Evolutionary conservation across 2,797 vertebrate species (phyloP).

Genomic region (Agapornis canus): DNA sequence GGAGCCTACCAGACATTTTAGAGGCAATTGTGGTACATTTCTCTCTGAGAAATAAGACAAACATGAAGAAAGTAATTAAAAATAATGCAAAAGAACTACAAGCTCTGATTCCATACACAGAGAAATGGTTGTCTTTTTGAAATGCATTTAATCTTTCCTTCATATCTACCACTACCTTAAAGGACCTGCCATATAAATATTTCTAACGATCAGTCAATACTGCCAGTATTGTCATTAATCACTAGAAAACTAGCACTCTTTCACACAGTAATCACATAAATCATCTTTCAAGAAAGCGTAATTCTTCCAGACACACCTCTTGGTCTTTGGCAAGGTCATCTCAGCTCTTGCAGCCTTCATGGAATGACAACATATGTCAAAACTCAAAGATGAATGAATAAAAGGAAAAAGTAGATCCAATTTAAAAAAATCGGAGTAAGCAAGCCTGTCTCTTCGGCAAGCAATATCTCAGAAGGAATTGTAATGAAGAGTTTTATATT

Average conservation of each 20-base stretch:
- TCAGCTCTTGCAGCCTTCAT: constrained; percentile 30
- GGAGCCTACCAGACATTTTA: background rate
- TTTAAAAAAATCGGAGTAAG: background rate
- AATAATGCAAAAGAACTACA: constrained; percentile 1
- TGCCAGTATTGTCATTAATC: constrained; percentile 68
- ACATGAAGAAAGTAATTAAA: constrained; percentile 35
- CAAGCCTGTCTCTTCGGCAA: background rate
- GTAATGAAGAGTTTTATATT: background rate
- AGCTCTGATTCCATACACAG: background rate
- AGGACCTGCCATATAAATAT: constrained; percentile 74
- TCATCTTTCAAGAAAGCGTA: constrained; percentile 69
- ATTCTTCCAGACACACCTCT: constrained; percentile 72
- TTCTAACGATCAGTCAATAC: constrained; percentile 77
- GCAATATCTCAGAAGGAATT: background rate
- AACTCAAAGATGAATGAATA: constrained; percentile 31
- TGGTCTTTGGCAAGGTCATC: constrained; percentile 74
- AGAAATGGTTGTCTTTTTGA: background rate
- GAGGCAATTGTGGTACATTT: background rate
- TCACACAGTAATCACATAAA: constrained; percentile 73
- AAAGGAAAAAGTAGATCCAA: background rate
- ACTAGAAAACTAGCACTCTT: constrained; percentile 72
- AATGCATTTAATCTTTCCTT: constrained; percentile 53
- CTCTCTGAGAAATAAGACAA: background rate
- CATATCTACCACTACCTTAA: constrained; percentile 43
- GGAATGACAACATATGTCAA: constrained; percentile 39